Percentiles rank a stretch among this genome's conserved stretches.
Conservation (phyloP, 1,140 invertebrate species). For the Condylostylus longicornis region DNA sequence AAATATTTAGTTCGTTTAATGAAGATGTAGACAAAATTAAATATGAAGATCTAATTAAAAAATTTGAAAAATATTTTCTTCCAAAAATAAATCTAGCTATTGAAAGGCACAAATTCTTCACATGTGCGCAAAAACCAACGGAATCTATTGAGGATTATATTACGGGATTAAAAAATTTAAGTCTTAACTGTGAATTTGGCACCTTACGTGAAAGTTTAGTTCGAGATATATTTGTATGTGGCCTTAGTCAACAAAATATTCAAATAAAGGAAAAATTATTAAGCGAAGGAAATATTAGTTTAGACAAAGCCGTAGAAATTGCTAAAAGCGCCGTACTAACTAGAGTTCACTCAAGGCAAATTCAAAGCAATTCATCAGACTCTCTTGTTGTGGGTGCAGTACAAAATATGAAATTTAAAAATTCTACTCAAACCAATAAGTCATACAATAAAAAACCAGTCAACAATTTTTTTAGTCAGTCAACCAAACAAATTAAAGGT, state of each 20-base stretch:
- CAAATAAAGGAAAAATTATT: conserved; percentile 7
- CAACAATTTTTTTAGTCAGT: no score
- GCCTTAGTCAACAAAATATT: conserved; percentile 1
- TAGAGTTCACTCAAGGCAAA: not conserved
- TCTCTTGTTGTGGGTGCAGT: no score
- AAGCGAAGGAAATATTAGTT: conserved; percentile 6
- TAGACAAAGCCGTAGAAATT: conserved; percentile 9
- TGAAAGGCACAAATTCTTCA: conserved; percentile 12
- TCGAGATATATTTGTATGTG: conserved; percentile 10
- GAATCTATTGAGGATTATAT: conserved; percentile 10
- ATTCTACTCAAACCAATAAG: no score
- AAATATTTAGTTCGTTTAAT: conserved; percentile 13
- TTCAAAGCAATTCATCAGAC: no score
- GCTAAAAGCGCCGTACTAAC: not conserved
- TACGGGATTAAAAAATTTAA: conserved; percentile 9
- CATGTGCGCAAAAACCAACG: conserved; percentile 8
- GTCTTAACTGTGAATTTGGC: conserved; percentile 11
- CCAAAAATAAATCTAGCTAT: conserved; percentile 13
- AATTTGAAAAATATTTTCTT: conserved; percentile 9
- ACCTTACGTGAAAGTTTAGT: conserved; percentile 8
- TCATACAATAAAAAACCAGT: no score
- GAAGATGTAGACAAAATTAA: conserved; percentile 8
- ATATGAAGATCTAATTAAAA: conserved; percentile 7
- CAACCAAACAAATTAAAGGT: no score
- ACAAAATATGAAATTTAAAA: no score